Conservation (phyloP, 2,113 vertebrate genomes). For the Dryoscopus gambensis region DNA sequence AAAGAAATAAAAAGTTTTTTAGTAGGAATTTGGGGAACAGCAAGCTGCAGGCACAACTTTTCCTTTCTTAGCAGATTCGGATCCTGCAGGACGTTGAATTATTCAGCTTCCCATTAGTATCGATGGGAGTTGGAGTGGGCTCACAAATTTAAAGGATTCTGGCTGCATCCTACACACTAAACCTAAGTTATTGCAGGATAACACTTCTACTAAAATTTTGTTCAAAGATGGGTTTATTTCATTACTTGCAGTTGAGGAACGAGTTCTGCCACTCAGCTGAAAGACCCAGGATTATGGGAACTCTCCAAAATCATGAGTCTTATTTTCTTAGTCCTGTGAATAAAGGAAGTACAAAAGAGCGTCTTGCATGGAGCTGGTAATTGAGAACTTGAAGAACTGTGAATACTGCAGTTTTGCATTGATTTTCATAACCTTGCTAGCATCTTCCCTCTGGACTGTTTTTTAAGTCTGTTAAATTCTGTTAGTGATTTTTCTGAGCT, state of each 20-base stretch:
- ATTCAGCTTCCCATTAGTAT: not conserved
- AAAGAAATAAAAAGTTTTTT: not conserved
- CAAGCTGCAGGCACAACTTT: not conserved
- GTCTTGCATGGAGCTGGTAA: not conserved
- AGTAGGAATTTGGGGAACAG: not conserved
- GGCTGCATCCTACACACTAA: not conserved
- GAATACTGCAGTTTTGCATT: not conserved
- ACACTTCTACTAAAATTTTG: not conserved
- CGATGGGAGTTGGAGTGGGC: not conserved
- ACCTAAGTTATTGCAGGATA: not conserved
- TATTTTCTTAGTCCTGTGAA: not conserved
- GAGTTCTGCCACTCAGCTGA: not conserved
- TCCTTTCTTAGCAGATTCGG: not conserved
- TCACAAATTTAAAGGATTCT: not conserved
- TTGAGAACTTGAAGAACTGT: not conserved
- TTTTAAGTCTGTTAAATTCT: not conserved
- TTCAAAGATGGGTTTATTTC: not conserved
- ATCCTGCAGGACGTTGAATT: not conserved
- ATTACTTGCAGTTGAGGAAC: not conserved
- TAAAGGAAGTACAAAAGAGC: not conserved
- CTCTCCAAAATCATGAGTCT: not conserved
- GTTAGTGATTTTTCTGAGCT: not conserved
- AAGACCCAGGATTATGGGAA: not conserved
- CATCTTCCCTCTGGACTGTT: not conserved
- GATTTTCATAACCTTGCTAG: not conserved